Evolutionary conservation across 2,888 invertebrate genomes (phyloP).

Genomic region (Aphidoletes aphidimyza): DNA sequence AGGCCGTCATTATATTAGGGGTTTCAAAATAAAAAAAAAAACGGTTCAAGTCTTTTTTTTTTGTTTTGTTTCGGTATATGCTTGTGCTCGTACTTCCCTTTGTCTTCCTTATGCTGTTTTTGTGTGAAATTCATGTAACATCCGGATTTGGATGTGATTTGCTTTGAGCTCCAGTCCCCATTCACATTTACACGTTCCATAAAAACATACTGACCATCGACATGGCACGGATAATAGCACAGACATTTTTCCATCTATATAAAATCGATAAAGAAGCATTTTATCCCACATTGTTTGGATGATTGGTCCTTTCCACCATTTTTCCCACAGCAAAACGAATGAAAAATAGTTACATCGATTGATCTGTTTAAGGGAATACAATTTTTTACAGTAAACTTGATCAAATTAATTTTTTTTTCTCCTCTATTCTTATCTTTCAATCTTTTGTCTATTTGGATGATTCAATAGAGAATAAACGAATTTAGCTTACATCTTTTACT

Average conservation of each 20-base stretch:
- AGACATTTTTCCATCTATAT: background rate
- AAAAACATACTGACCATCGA: background rate
- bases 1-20: background rate
- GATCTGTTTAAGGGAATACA: background rate
- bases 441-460: background rate
- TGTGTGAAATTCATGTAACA: conserved; percentile 33
- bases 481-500: background rate
- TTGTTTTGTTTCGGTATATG: background rate
- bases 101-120: too few relatives aligned
- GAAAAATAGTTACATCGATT: background rate
- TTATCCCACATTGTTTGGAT: conserved; percentile 15
- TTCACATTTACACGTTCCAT: background rate
- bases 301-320: background rate
- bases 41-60: background rate
- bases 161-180: background rate
- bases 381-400: background rate
- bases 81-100: too few relatives aligned
- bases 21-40: background rate
- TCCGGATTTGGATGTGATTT: background rate
- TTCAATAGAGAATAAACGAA: background rate
- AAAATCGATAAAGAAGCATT: conserved; percentile 35
- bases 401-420: conserved; percentile 23
- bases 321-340: too few relatives aligned
- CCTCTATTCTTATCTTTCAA: background rate
- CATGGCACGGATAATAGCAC: background rate